These are phyloP conservation scores for Cygnus olor DNA, from an alignment of 2,797 vertebrate species.

Conservation along the genomic window DNA sequence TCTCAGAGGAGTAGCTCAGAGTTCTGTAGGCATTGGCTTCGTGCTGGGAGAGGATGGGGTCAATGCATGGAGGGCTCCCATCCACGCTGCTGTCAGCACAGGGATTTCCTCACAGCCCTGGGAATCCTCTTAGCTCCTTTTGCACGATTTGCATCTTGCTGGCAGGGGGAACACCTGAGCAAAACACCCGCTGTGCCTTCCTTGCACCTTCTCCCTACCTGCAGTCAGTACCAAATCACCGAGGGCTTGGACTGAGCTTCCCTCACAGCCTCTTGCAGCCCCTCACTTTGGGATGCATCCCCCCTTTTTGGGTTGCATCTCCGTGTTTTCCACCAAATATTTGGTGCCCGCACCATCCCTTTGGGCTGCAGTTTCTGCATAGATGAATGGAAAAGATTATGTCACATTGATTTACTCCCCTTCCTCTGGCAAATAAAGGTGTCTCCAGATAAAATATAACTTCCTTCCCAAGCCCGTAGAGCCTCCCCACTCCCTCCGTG, in stretches of 20 bases:
- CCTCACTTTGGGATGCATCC: fast-evolving
- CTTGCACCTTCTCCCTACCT: not conserved
- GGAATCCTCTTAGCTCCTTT: not conserved
- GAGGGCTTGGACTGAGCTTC: not conserved
- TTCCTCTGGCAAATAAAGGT: not conserved
- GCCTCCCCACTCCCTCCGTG: not conserved
- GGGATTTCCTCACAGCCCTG: constrained; percentile 11
- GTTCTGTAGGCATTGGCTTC: fast-evolving
- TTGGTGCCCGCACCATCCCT: fast-evolving
- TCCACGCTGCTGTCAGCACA: not conserved
- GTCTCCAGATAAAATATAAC: not conserved
- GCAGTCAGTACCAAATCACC: fast-evolving
- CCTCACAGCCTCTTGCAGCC: fast-evolving
- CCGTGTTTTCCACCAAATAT: fast-evolving
- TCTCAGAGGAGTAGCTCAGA: not conserved
- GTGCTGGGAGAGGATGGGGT: fast-evolving
- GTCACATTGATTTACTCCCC: not conserved
- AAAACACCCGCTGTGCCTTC: not conserved
- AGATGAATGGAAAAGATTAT: fast-evolving
- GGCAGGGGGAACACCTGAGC: not conserved
- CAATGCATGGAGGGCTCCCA: not conserved
- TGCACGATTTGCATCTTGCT: not conserved
- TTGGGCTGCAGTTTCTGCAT: not conserved
- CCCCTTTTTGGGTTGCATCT: not conserved
- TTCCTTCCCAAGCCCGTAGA: fast-evolving